Percentiles rank a stretch among this genome's conserved stretches.
These are phyloP conservation scores for Rhagoletis pomonella DNA, from an alignment of 1,140 invertebrate genomes.

Conservation along the genomic window DNA sequence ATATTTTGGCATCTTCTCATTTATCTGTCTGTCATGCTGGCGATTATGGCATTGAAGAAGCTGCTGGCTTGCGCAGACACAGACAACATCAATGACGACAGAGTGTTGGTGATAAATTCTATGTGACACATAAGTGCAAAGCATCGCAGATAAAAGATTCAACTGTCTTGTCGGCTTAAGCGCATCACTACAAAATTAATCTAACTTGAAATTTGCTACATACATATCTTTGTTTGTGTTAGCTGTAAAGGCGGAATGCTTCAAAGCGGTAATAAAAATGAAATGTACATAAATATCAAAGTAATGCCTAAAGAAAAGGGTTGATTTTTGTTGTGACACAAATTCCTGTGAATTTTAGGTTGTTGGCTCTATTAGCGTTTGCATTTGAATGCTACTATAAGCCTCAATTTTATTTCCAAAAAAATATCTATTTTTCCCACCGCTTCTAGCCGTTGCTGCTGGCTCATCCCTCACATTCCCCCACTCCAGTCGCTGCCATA, in stretches of 20 bases:
- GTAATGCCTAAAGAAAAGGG: not conserved
- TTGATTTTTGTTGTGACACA: not conserved
- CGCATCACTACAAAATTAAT: constrained; percentile 38
- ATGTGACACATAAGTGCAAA: not conserved
- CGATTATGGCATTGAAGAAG: constrained; percentile 32
- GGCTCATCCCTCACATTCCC: too few relatives aligned
- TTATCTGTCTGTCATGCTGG: constrained; percentile 48
- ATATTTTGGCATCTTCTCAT: too few relatives aligned
- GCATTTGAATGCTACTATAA: too few relatives aligned
- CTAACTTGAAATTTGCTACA: constrained; percentile 35
- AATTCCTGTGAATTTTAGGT: not conserved
- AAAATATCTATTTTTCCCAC: not conserved
- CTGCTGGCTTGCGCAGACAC: not conserved
- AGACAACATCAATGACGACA: not conserved
- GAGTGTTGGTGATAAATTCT: not conserved
- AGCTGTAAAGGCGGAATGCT: not conserved
- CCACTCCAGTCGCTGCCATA: not conserved
- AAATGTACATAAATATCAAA: not conserved
- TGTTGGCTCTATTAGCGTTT: not conserved
- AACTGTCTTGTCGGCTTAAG: constrained; percentile 3
- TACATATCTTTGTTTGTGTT: not conserved
- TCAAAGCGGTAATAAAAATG: too few relatives aligned
- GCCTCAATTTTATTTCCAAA: not conserved
- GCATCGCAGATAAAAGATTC: not conserved
- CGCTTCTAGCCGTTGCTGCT: not conserved